Evolutionary conservation across 2,113 vertebrate species (phyloP), one percentile per base, ranked within the genome.

Genomic region (Phodopus roborovskii): DNA sequence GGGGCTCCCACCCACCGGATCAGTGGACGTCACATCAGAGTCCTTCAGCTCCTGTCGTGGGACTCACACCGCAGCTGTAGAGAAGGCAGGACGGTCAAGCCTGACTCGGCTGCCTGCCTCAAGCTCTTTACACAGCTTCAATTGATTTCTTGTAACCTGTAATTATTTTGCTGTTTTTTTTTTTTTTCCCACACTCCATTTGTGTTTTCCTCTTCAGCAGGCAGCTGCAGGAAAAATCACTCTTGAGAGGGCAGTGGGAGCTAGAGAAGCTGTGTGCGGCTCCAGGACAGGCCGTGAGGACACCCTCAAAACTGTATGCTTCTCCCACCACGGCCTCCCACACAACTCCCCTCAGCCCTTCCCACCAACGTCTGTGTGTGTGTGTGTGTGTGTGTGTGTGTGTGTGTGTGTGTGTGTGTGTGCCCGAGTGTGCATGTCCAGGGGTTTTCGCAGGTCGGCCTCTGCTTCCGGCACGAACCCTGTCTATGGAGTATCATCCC

Each of bases 121-220:
- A 15, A 96, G 97, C 98, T 97, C 26, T 98, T 98, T 97, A 98
- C 97, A 96, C 96, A 91, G 97, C 58, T 96, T 97, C 95, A 24
- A 97, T 97, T 97, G 98, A 98, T 98, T 97, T 95, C 78, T 96
- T 97, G 97, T 97, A 98, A 98, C 98, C 97, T 98, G 97, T 97
- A 97, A 98, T 98, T 98, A 98, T 98, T 98, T 87, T 97, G 96
- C 93, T 91, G 97, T 78, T 90, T 96, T 96, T 98, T 96, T 92
- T 94, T 97, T 95, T 45, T 45, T 45, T 45, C 45, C 45, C 97
- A 96, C 3, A 88, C 97, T 98, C 96, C 83, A 97, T 97, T 98
- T 96, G 96, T 88, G 45, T 97, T 97, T 95, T 64, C 12, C 87
- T 98, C 94, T 88, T 90, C 17, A 91, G 97, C 85, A 96, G 97